phyloP scores from a whole-genome alignment of 2,888 invertebrate species.

The Drosophila fungiperda region DNA sequence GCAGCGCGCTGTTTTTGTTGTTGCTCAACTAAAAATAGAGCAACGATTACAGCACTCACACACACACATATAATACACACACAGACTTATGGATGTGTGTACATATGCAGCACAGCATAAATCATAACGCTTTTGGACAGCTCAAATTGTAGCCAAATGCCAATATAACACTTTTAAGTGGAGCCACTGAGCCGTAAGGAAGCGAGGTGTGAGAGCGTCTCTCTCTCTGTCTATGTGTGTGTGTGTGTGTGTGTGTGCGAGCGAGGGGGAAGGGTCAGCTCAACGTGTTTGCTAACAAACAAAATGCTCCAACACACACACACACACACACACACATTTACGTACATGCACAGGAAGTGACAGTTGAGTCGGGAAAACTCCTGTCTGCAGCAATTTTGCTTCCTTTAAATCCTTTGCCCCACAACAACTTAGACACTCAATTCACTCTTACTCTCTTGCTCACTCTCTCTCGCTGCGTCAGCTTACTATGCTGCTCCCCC shows the following conservation, averaged over 20 bases:
- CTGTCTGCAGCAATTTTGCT: constrained; percentile 80
- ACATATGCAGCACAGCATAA: constrained; percentile 65
- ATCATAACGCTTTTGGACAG: constrained; percentile 67
- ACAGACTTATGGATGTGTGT: constrained; percentile 18
- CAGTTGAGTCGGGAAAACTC: constrained; percentile 61
- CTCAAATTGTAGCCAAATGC: constrained; percentile 72
- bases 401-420: constrained; percentile 76
- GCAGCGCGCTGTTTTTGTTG: constrained; percentile 49
- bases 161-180: constrained; percentile 73
- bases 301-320: constrained; percentile 39
- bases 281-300: constrained; percentile 63
- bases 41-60: constrained; percentile 57
- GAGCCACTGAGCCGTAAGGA: constrained; percentile 13
- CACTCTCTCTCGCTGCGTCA: constrained; percentile 9
- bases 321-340: constrained; percentile 12
- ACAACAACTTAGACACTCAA: constrained; percentile 31
- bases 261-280: constrained; percentile 22
- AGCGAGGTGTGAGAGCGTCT: not conserved
- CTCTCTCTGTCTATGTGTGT: not conserved
- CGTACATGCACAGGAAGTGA: constrained; percentile 61
- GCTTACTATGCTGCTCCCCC: constrained; percentile 20
- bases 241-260: not conserved
- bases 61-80: constrained; percentile 6
- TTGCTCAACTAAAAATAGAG: constrained; percentile 59
- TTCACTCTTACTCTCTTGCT: constrained; percentile 25